Evolutionary conservation across 2,113 vertebrate species (phyloP), one percentile per base, ranked within the genome.

Genomic region (Meriones unguiculatus): DNA sequence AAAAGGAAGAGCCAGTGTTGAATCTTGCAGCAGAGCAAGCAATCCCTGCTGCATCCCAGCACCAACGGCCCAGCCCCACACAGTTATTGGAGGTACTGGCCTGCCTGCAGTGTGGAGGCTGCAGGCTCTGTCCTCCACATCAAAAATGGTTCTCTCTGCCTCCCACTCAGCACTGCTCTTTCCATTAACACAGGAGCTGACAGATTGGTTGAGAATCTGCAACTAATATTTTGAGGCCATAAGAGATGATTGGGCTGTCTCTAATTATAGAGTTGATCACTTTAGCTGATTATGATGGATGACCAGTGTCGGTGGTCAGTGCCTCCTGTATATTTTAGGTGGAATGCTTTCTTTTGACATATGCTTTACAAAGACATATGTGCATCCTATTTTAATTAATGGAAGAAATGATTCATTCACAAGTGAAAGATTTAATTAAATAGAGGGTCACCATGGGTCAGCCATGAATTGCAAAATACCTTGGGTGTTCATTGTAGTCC

Each of bases 351-450:
- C 94, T 90, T 96, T 97, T 97, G 97, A 97, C 97, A 96, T 76
- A 82, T 93, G 89, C 93, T 97, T 97, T 97, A 92, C 96, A 97
- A 77, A 96, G 97, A 97, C 95, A 89, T 95, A 96, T 97, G 96
- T 96, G 96, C 94, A 91, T 96, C 95, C 95, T 91, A 62, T 90
- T 97, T 97, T 97, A 97, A 98, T 98, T 98, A 98, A 97, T 97
- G 94, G 94, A 96, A 97, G 95, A 97, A 95, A 97, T 97, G 97
- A 97, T 96, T 98, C 97, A 97, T 95, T 97, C 94, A 96, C 95
- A 97, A 97, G 95, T 97, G 97, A 94, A 97, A 97, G 95, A 94
- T 97, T 98, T 98, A 97, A 97, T 98, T 98, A 98, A 97, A 97
- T 95, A 84, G 96, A 95, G 94, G 97, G 89, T 97, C 93, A 95